Evolutionary conservation across 2,113 vertebrate species (phyloP), one percentile per base, ranked within the genome.

Genomic region (Stercorarius parasiticus): DNA sequence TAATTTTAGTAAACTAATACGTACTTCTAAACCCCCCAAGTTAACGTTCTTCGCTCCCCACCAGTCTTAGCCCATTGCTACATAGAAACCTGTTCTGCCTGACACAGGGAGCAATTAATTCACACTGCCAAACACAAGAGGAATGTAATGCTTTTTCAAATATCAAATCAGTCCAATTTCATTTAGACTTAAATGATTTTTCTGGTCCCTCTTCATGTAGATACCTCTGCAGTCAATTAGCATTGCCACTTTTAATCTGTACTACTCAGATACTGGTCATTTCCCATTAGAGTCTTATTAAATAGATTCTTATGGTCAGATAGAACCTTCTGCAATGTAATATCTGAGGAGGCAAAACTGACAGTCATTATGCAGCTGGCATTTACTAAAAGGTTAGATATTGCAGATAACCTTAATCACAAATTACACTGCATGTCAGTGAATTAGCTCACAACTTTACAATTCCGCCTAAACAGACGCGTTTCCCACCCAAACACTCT

Each of bases 221-320:
- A 98, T 99, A 99, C 98, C 98, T 99, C 98, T 95, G 97, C 98
- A 99, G 98, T 99, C 99, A 99, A 99, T 99, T 99, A 99, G 98
- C 98, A 98, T 98, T 97, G 99, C 99, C 99, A 98, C 98, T 99
- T 99, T 98, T 99, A 99, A 99, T 99, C 99, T 99, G 97, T 96
- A 90, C 93, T 97, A 98, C 98, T 98, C 98, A 98, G 98, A 99
- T 98, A 97, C 98, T 98, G 99, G 98, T 99, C 99, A 99, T 98
- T 99, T 99, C 98, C 98, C 98, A 99, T 99, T 99, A 99, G 97
- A 98, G 97, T 98, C 98, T 98, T 98, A 98, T 99, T 99, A 98
- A 98, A 96, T 96, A 97, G 98, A 98, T 98, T 98, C 98, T 98
- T 97, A 88, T 96, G 96, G 98, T 98, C 98, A 98, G 98, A 98